Conservation (phyloP, 2,797 vertebrate genomes). For the Falco naumanni region DNA sequence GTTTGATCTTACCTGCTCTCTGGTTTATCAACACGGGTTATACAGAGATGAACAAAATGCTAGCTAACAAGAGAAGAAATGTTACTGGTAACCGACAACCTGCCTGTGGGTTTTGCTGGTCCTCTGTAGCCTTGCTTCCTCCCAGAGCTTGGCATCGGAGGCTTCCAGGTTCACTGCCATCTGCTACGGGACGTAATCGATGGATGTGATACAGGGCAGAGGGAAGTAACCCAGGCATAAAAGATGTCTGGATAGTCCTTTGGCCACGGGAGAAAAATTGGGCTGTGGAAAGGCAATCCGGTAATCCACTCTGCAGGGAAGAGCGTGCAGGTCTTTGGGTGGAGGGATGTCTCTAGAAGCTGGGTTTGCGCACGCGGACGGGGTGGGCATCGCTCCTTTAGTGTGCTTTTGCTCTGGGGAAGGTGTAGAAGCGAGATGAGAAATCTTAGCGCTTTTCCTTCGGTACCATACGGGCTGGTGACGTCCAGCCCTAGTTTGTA, state of each 20-base stretch:
- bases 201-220: background rate
- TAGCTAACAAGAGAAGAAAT: background rate
- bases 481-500: background rate
- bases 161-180: accelerated
- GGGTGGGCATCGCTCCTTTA: accelerated
- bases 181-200: accelerated
- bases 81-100: background rate
- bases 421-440: background rate
- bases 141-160: background rate
- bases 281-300: background rate
- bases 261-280: accelerated
- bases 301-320: background rate
- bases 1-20: background rate
- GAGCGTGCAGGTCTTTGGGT: accelerated
- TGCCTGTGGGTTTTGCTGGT: background rate
- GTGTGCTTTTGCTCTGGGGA: background rate
- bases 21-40: background rate
- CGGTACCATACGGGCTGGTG: background rate
- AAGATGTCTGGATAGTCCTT: too few species aligned
- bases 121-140: background rate
- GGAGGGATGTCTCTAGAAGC: accelerated
- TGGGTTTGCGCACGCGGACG: accelerated
- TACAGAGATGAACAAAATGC: background rate
- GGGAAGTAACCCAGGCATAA: accelerated
- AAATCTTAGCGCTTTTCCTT: background rate